Evolutionary conservation across 1,140 invertebrate species (phyloP).

Genomic region (Antheraea mylitta): DNA sequence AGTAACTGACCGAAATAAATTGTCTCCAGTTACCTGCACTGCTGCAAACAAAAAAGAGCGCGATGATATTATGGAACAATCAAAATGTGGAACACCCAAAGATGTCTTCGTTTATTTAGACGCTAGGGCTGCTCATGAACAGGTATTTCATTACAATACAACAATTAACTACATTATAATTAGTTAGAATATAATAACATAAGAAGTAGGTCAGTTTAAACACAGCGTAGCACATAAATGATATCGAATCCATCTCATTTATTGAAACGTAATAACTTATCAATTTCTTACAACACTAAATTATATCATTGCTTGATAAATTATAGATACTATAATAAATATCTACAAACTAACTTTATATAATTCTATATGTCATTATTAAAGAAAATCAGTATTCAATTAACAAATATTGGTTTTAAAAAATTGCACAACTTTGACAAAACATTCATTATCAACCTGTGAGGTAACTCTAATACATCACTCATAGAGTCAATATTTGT

Average conservation of each 20-base stretch:
- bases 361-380: too few species aligned
- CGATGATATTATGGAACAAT: constrained; percentile 54
- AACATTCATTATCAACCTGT: neutral
- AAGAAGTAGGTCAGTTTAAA: too few species aligned
- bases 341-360: too few species aligned
- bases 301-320: too few species aligned
- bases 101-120: constrained; percentile 58
- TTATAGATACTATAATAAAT: too few species aligned
- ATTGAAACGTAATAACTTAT: too few species aligned
- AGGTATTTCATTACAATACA: constrained; percentile 36
- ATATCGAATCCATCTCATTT: too few species aligned
- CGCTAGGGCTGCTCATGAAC: constrained; percentile 44
- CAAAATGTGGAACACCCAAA: constrained; percentile 62
- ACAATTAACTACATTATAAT: too few species aligned
- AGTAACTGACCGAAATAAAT: constrained; percentile 11
- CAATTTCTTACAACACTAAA: too few species aligned
- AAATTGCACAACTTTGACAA: neutral
- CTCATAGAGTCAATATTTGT: neutral
- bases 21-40: constrained; percentile 51
- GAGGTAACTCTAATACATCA: neutral
- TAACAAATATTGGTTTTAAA: neutral
- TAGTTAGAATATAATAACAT: neutral
- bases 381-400: too few species aligned
- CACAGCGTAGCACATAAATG: neutral
- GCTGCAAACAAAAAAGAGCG: constrained; percentile 40